Evolutionary conservation across 2,888 invertebrate species (phyloP).

Genomic region (Chymomyza amoena): DNA sequence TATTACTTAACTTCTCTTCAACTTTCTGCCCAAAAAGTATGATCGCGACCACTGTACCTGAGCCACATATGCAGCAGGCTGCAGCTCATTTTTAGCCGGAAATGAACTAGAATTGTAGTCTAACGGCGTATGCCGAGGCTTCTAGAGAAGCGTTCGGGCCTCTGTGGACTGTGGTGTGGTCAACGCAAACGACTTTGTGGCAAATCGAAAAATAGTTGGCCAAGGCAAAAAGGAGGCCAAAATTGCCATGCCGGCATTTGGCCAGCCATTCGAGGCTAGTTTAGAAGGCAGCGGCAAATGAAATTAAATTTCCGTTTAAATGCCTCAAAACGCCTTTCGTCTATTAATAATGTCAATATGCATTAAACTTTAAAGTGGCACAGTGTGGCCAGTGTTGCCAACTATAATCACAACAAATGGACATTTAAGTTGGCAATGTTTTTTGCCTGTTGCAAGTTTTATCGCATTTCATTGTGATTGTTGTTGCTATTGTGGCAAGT

Average conservation of each 20-base stretch:
- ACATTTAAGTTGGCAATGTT: conserved; percentile 3
- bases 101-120: conserved; percentile 67
- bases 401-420: conserved; percentile 19
- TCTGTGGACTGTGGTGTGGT: conserved; percentile 21
- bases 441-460: conserved; percentile 8
- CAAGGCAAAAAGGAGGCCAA: conserved; percentile 13
- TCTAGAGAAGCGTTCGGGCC: neutral
- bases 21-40: too few relatives aligned
- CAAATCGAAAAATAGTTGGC: conserved; percentile 63
- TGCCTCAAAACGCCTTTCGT: conserved; percentile 34
- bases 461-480: neutral
- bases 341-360: conserved; percentile 38
- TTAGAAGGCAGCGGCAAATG: conserved; percentile 36
- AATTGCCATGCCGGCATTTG: neutral
- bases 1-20: too few relatives aligned
- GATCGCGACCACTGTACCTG: neutral
- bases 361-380: conserved; percentile 30
- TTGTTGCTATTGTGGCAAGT: too few relatives aligned
- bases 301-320: conserved; percentile 69
- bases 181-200: conserved; percentile 55
- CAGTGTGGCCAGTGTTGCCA: neutral
- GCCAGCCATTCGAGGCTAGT: conserved; percentile 8
- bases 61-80: neutral
- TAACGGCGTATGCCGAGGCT: conserved; percentile 34
- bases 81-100: conserved; percentile 69